Conservation (phyloP, 1,140 invertebrate species). For the Doryteuthis pealeii region DNA sequence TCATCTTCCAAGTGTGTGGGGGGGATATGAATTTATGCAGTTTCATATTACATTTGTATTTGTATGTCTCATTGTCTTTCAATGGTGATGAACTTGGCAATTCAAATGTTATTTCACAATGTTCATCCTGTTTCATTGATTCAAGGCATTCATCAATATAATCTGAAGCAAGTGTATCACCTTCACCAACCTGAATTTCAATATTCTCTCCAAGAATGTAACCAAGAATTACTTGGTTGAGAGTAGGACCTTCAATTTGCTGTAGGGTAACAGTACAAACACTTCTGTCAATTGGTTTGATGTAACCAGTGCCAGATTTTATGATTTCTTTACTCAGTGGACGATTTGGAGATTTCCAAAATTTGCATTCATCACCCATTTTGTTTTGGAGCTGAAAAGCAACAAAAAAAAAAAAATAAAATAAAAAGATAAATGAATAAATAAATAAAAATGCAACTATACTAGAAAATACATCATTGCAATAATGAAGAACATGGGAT, state of each 20-base stretch:
- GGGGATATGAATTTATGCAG: conserved; percentile 26
- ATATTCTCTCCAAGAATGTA: background rate
- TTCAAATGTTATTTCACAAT: conserved; percentile 23
- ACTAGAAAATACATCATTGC: background rate
- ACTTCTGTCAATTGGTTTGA: background rate
- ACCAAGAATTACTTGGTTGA: background rate
- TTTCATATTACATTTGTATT: conserved; percentile 19
- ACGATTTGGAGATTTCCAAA: background rate
- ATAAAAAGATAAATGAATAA: background rate
- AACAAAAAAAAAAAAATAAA: no score
- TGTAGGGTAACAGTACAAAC: background rate
- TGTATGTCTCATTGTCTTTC: conserved; percentile 12
- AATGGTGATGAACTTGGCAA: background rate
- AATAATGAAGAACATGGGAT: no score
- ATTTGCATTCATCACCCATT: background rate
- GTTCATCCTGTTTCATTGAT: conserved; percentile 33
- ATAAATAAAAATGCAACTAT: background rate
- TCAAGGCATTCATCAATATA: conserved; percentile 28
- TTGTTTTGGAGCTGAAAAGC: background rate
- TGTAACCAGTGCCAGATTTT: background rate
- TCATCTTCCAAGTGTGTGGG: conserved; percentile 27
- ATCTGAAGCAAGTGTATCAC: conserved; percentile 24
- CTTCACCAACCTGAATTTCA: conserved; percentile 29
- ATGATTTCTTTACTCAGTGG: background rate
- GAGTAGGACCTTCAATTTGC: background rate